These are phyloP conservation scores for Phortica variegata DNA, from an alignment of 1,140 invertebrate species.

Conservation along the genomic window DNA sequence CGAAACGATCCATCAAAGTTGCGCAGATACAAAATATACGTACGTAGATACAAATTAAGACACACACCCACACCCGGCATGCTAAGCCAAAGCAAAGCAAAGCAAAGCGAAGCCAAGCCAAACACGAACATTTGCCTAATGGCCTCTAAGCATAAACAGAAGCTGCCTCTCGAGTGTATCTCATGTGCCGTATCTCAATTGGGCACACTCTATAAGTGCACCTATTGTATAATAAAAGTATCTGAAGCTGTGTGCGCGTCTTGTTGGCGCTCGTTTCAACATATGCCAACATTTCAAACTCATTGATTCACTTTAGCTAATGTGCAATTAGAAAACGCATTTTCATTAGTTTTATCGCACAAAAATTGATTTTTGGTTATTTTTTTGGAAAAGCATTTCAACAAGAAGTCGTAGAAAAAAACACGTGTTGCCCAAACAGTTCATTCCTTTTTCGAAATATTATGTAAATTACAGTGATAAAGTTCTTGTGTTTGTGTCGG, in stretches of 20 bases:
- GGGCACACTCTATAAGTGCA: too few species aligned
- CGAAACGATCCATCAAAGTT: constrained; percentile 36
- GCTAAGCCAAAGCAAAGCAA: constrained; percentile 9
- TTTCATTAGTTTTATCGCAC: constrained; percentile 56
- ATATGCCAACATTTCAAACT: background rate
- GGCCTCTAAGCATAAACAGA: constrained; percentile 37
- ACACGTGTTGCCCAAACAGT: constrained; percentile 12
- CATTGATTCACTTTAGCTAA: constrained; percentile 52
- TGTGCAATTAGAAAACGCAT: constrained; percentile 55
- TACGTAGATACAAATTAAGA: constrained; percentile 6
- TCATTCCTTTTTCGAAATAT: background rate
- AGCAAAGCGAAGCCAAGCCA: too few species aligned
- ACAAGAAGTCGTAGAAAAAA: background rate
- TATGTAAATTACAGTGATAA: constrained; percentile 31
- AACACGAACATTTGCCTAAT: too few species aligned
- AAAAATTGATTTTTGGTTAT: constrained; percentile 40
- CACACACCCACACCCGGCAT: constrained; percentile 18
- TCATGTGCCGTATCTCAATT: too few species aligned
- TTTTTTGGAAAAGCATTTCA: background rate
- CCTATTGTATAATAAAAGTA: background rate
- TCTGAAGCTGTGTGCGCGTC: background rate
- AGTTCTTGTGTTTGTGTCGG: constrained; percentile 27
- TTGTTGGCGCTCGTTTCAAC: background rate
- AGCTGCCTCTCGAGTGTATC: constrained; percentile 25
- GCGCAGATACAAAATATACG: background rate